Evolutionary conservation across 2,888 invertebrate genomes (phyloP).

Genomic region (Poecilobothrus nobilitatus): DNA sequence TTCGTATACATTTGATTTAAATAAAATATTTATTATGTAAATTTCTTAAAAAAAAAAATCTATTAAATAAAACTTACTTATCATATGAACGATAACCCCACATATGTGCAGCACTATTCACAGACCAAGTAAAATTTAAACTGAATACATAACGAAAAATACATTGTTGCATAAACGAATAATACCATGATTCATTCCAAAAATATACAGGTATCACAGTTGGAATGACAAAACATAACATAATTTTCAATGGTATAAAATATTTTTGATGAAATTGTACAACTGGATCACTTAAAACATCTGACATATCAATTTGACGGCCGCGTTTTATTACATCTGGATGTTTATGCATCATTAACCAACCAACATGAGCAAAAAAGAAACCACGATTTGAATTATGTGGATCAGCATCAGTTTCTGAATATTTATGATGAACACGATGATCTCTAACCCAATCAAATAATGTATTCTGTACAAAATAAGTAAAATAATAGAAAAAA

Average conservation of each 20-base stretch:
- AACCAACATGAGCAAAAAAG: slow-evolving; percentile 88
- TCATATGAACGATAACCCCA: slow-evolving; percentile 68
- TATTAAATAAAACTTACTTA: slow-evolving; percentile 44
- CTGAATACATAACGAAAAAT: slow-evolving; percentile 63
- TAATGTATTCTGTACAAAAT: slow-evolving; percentile 69
- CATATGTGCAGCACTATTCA: slow-evolving; percentile 80
- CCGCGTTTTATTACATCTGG: slow-evolving; percentile 74
- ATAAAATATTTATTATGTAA: too few species aligned
- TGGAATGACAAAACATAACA: slow-evolving; percentile 65
- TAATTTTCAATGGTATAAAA: slow-evolving; percentile 56
- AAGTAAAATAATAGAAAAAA: background rate
- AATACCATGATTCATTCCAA: slow-evolving; percentile 62
- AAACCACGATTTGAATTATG: slow-evolving; percentile 76
- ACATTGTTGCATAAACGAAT: slow-evolving; percentile 58
- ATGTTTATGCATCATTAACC: slow-evolving; percentile 85
- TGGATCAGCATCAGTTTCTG: slow-evolving; percentile 76
- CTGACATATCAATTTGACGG: slow-evolving; percentile 70
- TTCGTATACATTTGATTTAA: too few species aligned
- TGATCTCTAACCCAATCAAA: slow-evolving; percentile 82
- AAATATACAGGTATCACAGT: slow-evolving; percentile 57
- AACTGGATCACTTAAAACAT: slow-evolving; percentile 68
- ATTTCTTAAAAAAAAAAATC: too few species aligned
- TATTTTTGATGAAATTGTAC: slow-evolving; percentile 68
- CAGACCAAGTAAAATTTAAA: slow-evolving; percentile 81
- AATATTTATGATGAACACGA: slow-evolving; percentile 71